Evolutionary conservation across 2,888 invertebrate genomes (phyloP).

Genomic region (Margaritifera margaritifera): DNA sequence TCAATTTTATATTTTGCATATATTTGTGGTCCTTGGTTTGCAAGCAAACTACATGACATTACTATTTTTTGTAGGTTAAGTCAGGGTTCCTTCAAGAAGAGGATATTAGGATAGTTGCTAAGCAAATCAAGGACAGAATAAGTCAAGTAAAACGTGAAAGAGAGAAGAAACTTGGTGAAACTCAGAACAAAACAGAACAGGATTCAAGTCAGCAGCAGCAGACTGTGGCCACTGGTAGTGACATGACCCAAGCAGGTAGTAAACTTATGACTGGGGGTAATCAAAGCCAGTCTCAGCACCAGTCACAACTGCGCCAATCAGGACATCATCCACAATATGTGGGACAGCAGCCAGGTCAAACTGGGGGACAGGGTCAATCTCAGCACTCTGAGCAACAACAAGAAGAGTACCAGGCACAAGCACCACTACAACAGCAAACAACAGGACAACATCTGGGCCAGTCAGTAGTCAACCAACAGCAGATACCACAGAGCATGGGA

Average conservation of each 20-base stretch:
- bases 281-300: conserved; percentile 11
- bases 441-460: background rate
- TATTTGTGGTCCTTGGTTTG: background rate
- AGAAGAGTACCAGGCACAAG: conserved; percentile 5
- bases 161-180: conserved; percentile 63
- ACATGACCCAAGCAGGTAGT: conserved; percentile 27
- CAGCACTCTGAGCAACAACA: conserved; percentile 10
- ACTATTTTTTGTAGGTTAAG: conserved; percentile 78
- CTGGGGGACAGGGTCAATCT: background rate
- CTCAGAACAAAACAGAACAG: conserved; percentile 28
- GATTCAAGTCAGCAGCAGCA: conserved; percentile 35
- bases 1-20: background rate
- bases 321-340: conserved; percentile 9
- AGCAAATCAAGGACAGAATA: conserved; percentile 91
- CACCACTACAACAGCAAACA: conserved; percentile 28
- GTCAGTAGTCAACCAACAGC: background rate
- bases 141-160: conserved; percentile 81
- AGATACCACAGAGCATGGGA: background rate
- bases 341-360: background rate
- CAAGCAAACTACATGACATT: too few relatives aligned
- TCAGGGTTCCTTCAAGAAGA: conserved; percentile 96
- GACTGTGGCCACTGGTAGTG: conserved; percentile 6
- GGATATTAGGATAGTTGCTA: conserved; percentile 91
- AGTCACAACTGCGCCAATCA: conserved; percentile 8
- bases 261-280: background rate